Base-by-base conservation (phyloP, 2,797 vertebrate species). In the Ctenosaura bakeri region DNA sequence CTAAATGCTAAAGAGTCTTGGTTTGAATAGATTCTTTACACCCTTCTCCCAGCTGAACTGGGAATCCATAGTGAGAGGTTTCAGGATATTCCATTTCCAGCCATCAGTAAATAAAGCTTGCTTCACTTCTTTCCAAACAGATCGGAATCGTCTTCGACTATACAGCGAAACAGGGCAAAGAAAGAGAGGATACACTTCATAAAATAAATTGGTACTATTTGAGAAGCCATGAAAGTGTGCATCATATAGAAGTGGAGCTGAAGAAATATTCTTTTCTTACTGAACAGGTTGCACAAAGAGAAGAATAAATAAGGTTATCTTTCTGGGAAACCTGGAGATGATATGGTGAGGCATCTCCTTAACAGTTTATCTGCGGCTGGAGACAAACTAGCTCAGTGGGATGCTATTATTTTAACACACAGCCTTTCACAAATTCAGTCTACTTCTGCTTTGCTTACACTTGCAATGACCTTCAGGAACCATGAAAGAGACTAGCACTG, bases 171-270 rank as follows among this genome's bases (percentile, higher is more conserved):
- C 56, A 52, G 81, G 54, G 74, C 66, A 80, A 76, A 92, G 86
- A 71, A 89, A 50, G 80, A 83, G 73, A 73, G 69, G 77, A 93
- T 93, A 87, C 88, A 77, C 80, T 54, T 88, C 78, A 82, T 87
- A 93, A 94, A 91, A 94, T 94, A 94, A 94, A 96, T 78, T 77
- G 93, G 1, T 89, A 91, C 92, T 59, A 95, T 92, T 91, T 90
- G 89, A 92, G 90, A 95, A 85, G 90, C 52, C 81, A 85, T 2
- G 1, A 92, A 91, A 86, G 80, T 69, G 20, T 86, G 38, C 6
- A 77, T 83, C 29, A 10, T 78, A 69, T 92, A 32, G 85, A 94
- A 91, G 54, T 38, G 54, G 6, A 83, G 35, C 13, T 18, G 64
- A 92, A 89, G 52, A 79, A 16, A 89, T 87, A 83, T 73, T 32